Evolutionary conservation across 2,888 invertebrate species (phyloP).

Genomic region (Cataglyphis albicans): DNA sequence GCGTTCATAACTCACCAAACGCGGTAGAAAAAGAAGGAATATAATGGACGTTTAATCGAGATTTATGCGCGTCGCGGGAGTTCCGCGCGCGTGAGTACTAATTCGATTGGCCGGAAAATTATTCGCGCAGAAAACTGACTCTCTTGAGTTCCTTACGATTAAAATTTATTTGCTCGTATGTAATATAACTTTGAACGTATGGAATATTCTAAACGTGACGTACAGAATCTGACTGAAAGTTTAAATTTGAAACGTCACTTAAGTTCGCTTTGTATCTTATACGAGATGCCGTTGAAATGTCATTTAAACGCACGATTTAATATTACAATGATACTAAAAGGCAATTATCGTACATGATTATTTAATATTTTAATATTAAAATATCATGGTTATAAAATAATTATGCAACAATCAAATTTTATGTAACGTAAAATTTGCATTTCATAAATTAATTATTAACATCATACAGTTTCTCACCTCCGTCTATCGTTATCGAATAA

Average conservation of each 20-base stretch:
- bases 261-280: background rate
- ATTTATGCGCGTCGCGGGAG: conserved; percentile 54
- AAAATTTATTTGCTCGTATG: conserved; percentile 37
- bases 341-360: background rate
- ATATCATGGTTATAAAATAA: background rate
- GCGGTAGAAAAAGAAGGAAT: conserved; percentile 20
- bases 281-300: background rate
- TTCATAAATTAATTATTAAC: background rate
- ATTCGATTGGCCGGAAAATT: conserved; percentile 51
- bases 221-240: background rate
- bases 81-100: conserved; percentile 35
- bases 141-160: conserved; percentile 21
- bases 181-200: background rate
- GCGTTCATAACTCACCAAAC: conserved; percentile 54
- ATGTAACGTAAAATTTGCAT: background rate
- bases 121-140: conserved; percentile 36
- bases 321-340: background rate
- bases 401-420: background rate
- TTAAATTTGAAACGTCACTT: background rate
- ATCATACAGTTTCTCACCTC: background rate
- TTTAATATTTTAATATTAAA: background rate
- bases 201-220: background rate
- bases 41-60: conserved; percentile 48
- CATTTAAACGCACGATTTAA: background rate
- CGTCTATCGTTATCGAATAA: background rate